Base-by-base conservation (phyloP, 2,888 invertebrate genomes). In the Agrenia bidenticulata region DNA sequence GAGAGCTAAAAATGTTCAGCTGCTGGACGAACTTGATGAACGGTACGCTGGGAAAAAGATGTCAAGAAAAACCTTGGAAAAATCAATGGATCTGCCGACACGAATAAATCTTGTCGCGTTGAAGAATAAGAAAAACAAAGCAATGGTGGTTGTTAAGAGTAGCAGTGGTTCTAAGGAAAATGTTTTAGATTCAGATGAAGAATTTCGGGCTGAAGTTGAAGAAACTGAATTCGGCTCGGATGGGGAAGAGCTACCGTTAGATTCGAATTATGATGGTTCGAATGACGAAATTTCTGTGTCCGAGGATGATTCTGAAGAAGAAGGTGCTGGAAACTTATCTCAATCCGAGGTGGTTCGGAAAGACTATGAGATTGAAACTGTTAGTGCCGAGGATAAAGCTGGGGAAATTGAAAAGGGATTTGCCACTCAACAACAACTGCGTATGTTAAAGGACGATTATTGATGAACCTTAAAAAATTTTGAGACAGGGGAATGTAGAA, bases 31-130 rank as follows among this genome's bases (percentile, higher is more conserved):
- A 21, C 32, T 64, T 24, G 90, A 89, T 79, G 83, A 83, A 67
- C 87, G 87, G 76, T 94, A 93, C 79, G 85, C 86, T 54, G 93
- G 92, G 0, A 85, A 86, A 80, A 86, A 87, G 72, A 81, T 83
- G 1, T 86, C 87, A 0, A 84, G 89, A 32, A 87, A 85, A 77
- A 79, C 81, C 41, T 75, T 32, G 4, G 32, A 4, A 7, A 11
- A 32, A 32, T 32, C 32, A 7, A 7, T 84, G 0, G 7, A 45
- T 5, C 19, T 45, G 5, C 17, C 19, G n/a, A 45, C 5, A 45
- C 5, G 7, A 5, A 77, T 78, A 5, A 73, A 77, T 60, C 64
- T 63, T 13, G 50, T 60, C 17, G 71, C 63, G 60, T n/a, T 45
- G 27, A n/a, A 24, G n/a, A 41, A n/a, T 4, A 50, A 50, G 11